A percentile compares a stretch with the other conserved stretches of the same genome.
Evolutionary conservation across 2,888 invertebrate genomes (phyloP).

Genomic region (Dexiosoma caninum): DNA sequence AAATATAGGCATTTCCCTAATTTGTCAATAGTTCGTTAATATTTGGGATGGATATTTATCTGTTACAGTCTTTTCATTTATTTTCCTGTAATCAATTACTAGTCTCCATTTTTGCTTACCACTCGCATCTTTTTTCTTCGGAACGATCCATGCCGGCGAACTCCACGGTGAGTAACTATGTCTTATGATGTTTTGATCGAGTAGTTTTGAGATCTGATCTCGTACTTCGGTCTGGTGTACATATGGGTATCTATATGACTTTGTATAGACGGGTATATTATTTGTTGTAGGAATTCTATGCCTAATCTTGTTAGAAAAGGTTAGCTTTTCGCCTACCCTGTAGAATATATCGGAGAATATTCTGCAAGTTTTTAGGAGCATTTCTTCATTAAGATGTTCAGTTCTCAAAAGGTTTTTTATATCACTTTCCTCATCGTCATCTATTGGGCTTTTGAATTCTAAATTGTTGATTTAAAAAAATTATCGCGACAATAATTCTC

Average conservation of each 20-base stretch:
- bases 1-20: background rate
- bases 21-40: background rate
- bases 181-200: background rate
- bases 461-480: background rate
- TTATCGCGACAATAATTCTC: conserved; percentile 14
- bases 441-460: conserved; percentile 4
- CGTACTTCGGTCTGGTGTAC: background rate
- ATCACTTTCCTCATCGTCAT: no score
- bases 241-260: conserved; percentile 1
- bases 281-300: background rate
- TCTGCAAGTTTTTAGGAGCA: background rate
- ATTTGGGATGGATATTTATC: no score
- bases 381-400: background rate
- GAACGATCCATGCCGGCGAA: background rate
- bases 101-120: background rate
- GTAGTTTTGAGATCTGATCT: background rate
- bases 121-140: background rate
- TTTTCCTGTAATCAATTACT: background rate
- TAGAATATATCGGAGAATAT: background rate
- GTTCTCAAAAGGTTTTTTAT: no score
- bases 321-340: no score
- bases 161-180: background rate
- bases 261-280: background rate
- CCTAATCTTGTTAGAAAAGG: background rate
- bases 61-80: background rate